Conservation (phyloP, 2,113 vertebrate species). For the Tetrax tetrax region DNA sequence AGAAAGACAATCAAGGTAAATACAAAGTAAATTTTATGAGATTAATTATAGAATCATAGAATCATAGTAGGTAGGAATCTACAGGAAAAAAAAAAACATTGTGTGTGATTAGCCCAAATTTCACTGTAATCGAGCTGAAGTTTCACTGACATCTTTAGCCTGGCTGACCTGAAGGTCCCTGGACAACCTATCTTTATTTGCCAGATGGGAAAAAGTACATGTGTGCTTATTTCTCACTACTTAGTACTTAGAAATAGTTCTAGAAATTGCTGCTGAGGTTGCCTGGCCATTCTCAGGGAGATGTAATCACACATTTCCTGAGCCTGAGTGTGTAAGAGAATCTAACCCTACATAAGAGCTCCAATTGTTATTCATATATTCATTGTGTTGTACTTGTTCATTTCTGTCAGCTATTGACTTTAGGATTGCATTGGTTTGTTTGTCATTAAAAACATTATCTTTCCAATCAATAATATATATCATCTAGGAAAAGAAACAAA, state of each 20-base stretch:
- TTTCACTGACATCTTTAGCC: background rate
- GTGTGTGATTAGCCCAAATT: background rate
- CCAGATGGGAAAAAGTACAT: background rate
- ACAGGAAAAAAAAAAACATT: background rate
- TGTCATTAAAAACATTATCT: constrained; percentile 54
- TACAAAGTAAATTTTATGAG: background rate
- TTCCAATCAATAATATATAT: constrained; percentile 67
- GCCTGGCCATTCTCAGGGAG: background rate
- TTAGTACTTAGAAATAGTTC: background rate
- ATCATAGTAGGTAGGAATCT: background rate
- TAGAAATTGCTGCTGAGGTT: background rate
- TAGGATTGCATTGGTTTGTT: constrained; percentile 46
- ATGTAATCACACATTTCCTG: background rate
- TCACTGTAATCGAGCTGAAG: background rate
- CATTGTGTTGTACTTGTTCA: constrained; percentile 41
- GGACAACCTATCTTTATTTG: background rate
- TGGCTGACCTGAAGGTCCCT: background rate
- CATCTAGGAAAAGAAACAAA: constrained; percentile 4
- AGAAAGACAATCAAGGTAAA: background rate
- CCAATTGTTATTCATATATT: constrained; percentile 58
- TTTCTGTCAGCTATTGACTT: constrained; percentile 58
- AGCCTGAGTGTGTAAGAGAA: background rate
- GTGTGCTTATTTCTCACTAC: background rate
- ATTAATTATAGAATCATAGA: no score
- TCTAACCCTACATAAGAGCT: background rate